Base-by-base conservation (phyloP, 2,888 invertebrate genomes). In the Trissoscelio sp. region DNA sequence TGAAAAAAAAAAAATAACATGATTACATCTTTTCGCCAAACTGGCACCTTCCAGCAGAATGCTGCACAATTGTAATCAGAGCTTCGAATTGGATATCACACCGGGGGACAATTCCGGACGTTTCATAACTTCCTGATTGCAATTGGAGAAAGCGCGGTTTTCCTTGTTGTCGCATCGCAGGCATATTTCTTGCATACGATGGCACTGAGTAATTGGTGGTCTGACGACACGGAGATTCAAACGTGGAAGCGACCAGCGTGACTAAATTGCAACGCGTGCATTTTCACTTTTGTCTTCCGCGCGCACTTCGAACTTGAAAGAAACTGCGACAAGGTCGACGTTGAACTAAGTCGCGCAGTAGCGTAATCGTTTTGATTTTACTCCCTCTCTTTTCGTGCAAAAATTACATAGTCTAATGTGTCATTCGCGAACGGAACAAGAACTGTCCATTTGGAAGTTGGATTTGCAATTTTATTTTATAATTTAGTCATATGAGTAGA, bases 321-420 rank as follows among this genome's bases (percentile, higher is more conserved):
- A 60, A 80, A 74, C 78, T 39, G 67, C 69, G 72, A 69, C 81
- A 83, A 81, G 83, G 75, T 81, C 75, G 75, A 24, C 75, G 28
- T 51, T 31, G 22, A 77, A 70, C 79, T 64, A 64, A 81, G 60
- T 34, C 64, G 48, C 39, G 77, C 55, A 34, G 53, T 60, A n/a
- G 46, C 46, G 51, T 70, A 70, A 75, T 80, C 34, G 55, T 67
- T 74, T 57, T 44, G 42, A 70, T 64, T 69, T 60, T 62, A 55
- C 64, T 53, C 53, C 75, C 62, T 22, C 77, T 12, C 16, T 42
- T 58, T 48, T 53, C 44, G 51, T 14, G 22, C 39, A 51, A 60
- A 69, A 60, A 60, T 46, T 44, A 39, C 28, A 53, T n/a, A 31
- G 31, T 66, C 7, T 28, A 18, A 37, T 39, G 22, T 51, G 12